Evolutionary conservation across 2,888 invertebrate genomes (phyloP), one percentile per base, ranked within the genome.

Genomic region (Hermaeophaga mercurialis): DNA sequence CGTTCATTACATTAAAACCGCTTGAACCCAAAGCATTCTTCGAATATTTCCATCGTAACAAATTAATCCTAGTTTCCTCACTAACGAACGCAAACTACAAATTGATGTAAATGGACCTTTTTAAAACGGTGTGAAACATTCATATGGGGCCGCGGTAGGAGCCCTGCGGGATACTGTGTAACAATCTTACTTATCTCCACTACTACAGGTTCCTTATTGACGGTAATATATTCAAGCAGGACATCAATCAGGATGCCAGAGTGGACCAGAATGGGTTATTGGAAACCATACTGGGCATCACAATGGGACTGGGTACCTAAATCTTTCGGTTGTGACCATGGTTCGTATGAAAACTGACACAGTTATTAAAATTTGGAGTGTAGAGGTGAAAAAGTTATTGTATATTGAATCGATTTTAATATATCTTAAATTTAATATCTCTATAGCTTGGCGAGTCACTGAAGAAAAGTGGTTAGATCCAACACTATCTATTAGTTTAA

Each of bases 181-280:
- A 74, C 75, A 75, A 74, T 73, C 75, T 73, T 74, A 73, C 73
- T 73, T 74, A 73, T 74, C 70, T 72, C 68, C 70, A 73, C 73
- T 73, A 73, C 74, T 68, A 72, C 70, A 69, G 71, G 66, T 70
- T 66, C 69, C 66, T 70, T 70, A 70, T 69, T 71, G 70, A 70
- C 69, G 70, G 71, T 74, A 67, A 71, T 70, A 70, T 70, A 69
- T 70, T 70, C 70, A 67, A 59, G 56, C 63, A 58, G 63, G 58
- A 59, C 68, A 69, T 72, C 67, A 66, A 68, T 71, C 70, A 70
- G 63, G 53, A 43, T 52, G 50, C 50, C 43, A 43, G 48, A 48
- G 17, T 38, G 26, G 48, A 26, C 50, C 43, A 43, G 48, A 48
- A 26, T 38, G 26, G 48, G 36, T 38, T 66, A 67, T 66, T 67